Conservation (phyloP, 2,888 invertebrate species). For the Melitaea athalia region DNA sequence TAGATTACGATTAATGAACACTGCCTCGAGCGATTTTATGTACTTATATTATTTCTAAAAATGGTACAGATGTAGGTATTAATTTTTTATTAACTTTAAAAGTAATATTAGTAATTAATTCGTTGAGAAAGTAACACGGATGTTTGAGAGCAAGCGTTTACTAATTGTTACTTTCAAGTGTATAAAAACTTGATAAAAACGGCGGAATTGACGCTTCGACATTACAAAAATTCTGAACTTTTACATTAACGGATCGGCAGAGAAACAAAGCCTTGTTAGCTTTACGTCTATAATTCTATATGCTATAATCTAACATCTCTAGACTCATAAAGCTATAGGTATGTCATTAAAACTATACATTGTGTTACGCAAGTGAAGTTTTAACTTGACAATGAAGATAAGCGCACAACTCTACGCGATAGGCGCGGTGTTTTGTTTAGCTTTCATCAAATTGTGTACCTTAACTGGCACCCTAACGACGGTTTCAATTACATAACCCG, state of each 20-base stretch:
- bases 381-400: not conserved
- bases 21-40: not conserved
- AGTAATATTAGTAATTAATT: constrained; percentile 15
- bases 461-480: constrained; percentile 16
- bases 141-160: constrained; percentile 6
- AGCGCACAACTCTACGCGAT: not conserved
- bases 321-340: no score
- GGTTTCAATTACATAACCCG: constrained; percentile 23
- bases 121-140: constrained; percentile 25
- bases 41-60: not conserved
- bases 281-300: no score
- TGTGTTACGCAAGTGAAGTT: not conserved
- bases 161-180: constrained; percentile 16
- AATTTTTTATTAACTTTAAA: not conserved
- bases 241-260: no score
- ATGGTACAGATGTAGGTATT: not conserved
- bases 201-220: not conserved
- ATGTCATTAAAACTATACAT: no score
- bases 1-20: not conserved
- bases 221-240: no score
- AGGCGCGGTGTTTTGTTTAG: constrained; percentile 2
- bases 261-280: no score
- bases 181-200: not conserved
- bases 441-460: constrained; percentile 25
- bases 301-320: no score